These are phyloP conservation scores for Pelusios castaneus DNA, from an alignment of 2,113 vertebrate species.

Conservation along the genomic window DNA sequence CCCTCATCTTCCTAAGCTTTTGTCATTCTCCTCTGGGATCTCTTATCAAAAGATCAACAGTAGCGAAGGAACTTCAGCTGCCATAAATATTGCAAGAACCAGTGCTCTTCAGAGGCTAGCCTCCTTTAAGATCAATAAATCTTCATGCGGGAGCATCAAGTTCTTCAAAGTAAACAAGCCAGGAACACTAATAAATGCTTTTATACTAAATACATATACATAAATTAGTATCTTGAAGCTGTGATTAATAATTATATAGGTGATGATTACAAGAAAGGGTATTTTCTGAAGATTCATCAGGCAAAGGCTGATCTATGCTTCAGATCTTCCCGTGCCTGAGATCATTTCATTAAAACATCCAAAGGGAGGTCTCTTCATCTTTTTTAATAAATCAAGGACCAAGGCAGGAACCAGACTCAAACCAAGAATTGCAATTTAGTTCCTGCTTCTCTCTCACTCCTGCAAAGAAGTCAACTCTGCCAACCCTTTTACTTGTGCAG, in stretches of 20 bases:
- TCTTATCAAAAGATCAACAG: conserved; percentile 77
- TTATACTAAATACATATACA: conserved; percentile 64
- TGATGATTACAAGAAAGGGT: neutral
- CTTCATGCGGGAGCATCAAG: conserved; percentile 67
- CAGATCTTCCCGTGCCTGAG: neutral
- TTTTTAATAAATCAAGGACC: conserved; percentile 22
- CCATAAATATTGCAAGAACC: conserved; percentile 79
- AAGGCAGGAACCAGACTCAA: neutral
- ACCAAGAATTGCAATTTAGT: neutral
- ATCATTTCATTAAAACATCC: conserved; percentile 52
- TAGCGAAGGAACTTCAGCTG: conserved; percentile 70
- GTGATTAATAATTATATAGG: conserved; percentile 59
- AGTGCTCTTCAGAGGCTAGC: conserved; percentile 62
- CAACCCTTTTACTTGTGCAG: neutral
- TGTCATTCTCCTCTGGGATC: conserved; percentile 70
- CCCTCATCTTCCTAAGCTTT: conserved; percentile 60
- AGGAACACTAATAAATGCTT: conserved; percentile 64
- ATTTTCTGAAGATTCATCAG: conserved; percentile 19
- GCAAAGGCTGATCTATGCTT: neutral
- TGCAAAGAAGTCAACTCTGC: neutral
- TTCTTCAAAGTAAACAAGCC: conserved; percentile 74
- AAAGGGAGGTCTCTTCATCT: conserved; percentile 51
- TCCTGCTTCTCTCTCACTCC: neutral
- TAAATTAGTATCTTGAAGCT: conserved; percentile 20
- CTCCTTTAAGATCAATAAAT: conserved; percentile 69